Evolutionary conservation across 2,888 invertebrate genomes (phyloP).

Genomic region (Scaptomyza flava): DNA sequence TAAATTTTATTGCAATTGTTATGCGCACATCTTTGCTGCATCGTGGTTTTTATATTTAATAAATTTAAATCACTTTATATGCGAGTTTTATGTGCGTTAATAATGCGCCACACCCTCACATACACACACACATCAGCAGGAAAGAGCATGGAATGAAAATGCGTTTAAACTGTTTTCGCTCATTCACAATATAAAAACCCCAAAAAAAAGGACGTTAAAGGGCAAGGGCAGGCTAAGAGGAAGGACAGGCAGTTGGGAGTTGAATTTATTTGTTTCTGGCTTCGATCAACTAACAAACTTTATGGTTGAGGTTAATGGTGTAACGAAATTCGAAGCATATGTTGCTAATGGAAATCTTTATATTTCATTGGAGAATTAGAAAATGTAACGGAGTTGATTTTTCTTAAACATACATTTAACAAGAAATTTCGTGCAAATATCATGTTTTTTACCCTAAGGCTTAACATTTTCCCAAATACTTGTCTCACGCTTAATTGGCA

Average conservation of each 20-base stretch:
- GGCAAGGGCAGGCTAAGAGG: neutral
- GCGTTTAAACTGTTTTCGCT: constrained; percentile 27
- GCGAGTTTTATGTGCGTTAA: constrained; percentile 78
- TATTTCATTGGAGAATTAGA: no score
- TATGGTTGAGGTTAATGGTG: constrained; percentile 29
- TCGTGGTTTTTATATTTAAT: constrained; percentile 73
- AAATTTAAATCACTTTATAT: constrained; percentile 80
- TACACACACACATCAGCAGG: neutral
- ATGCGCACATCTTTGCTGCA: constrained; percentile 73
- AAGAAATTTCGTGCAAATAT: no score
- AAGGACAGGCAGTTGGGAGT: neutral
- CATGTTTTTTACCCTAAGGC: no score
- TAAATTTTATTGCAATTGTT: constrained; percentile 80
- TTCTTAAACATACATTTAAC: no score
- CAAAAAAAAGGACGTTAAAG: constrained; percentile 13
- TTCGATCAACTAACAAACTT: constrained; percentile 38
- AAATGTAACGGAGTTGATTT: no score
- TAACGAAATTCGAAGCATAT: constrained; percentile 17
- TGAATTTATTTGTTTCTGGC: constrained; percentile 35
- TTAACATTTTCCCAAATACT: no score
- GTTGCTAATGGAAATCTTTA: no score
- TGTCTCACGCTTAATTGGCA: neutral
- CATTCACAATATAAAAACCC: constrained; percentile 37
- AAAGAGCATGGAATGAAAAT: constrained; percentile 7
- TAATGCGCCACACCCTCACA: constrained; percentile 56